These are phyloP conservation scores for Mythimna lalbum DNA, from an alignment of 2,888 invertebrate genomes.

Conservation along the genomic window DNA sequence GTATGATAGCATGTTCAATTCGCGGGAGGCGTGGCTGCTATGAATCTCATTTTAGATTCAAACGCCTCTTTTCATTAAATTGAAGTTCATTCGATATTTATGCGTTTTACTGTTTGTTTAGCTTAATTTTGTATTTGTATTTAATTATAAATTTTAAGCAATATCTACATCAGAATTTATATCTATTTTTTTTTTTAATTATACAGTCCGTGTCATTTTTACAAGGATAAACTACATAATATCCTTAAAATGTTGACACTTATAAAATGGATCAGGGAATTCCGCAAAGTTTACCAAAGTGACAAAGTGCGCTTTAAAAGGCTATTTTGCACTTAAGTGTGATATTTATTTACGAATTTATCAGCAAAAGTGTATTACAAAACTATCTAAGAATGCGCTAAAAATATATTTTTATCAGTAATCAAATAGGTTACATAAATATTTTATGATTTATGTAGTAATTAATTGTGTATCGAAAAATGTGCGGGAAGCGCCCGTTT, in stretches of 20 bases:
- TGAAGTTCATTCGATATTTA: constrained; percentile 35
- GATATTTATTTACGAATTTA: constrained; percentile 41
- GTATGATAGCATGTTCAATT: constrained; percentile 30
- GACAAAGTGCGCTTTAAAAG: constrained; percentile 14
- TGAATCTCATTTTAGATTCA: constrained; percentile 46
- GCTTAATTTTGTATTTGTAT: constrained; percentile 12
- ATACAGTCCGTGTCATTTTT: not conserved
- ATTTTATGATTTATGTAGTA: not conserved
- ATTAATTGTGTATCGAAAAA: not conserved
- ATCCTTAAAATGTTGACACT: not conserved
- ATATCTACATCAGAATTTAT: no score
- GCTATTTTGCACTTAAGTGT: constrained; percentile 45
- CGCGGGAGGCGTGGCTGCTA: constrained; percentile 54
- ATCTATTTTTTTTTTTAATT: not conserved
- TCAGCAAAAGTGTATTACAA: constrained; percentile 8
- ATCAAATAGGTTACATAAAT: no score
- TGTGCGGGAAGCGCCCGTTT: constrained; percentile 72
- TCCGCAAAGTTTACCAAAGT: constrained; percentile 1
- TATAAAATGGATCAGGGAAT: constrained; percentile 15
- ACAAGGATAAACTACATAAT: not conserved
- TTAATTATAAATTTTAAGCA: not conserved
- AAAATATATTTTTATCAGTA: not conserved
- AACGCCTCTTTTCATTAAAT: constrained; percentile 62
- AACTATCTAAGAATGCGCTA: not conserved
- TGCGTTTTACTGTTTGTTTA: constrained; percentile 49